These are phyloP conservation scores for Sialia sialis DNA, from an alignment of 2,113 vertebrate genomes.

Conservation along the genomic window DNA sequence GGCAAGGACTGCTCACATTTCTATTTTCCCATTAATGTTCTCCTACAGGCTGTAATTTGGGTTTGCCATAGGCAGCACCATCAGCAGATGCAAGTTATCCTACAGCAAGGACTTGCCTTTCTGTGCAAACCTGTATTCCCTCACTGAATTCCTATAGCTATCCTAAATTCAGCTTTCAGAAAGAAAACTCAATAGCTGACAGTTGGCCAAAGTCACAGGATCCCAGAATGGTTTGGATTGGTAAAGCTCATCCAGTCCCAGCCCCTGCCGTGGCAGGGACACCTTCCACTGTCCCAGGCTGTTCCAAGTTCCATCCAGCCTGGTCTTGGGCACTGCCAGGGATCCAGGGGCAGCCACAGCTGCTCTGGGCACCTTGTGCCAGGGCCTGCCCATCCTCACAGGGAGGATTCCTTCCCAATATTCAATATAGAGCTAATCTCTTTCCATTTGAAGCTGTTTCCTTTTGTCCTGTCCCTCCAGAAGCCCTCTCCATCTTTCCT, in stretches of 20 bases:
- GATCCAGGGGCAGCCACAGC: not conserved
- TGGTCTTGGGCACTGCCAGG: fast-evolving
- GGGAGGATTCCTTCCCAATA: not conserved
- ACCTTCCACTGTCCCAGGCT: fast-evolving
- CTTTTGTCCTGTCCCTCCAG: not conserved
- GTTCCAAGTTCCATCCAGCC: fast-evolving
- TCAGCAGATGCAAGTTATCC: not conserved
- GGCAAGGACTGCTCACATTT: not conserved
- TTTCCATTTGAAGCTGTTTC: not conserved
- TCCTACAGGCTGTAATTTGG: not conserved
- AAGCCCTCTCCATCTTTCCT: not conserved
- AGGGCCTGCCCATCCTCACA: fast-evolving
- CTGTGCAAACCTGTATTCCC: not conserved
- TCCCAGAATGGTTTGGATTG: not conserved
- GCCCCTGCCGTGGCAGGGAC: not conserved
- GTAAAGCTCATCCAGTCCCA: fast-evolving
- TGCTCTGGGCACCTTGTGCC: not conserved
- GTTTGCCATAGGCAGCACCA: not conserved
- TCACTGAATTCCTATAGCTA: not conserved
- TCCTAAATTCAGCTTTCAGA: not conserved
- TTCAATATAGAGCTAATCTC: not conserved
- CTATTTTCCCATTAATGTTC: fast-evolving
- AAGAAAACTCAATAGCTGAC: not conserved
- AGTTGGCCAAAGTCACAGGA: not conserved
- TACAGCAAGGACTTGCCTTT: not conserved